Percentiles rank a stretch among this genome's conserved stretches.
Conservation (phyloP, 2,888 invertebrate genomes). For the Endotricha flammealis region DNA sequence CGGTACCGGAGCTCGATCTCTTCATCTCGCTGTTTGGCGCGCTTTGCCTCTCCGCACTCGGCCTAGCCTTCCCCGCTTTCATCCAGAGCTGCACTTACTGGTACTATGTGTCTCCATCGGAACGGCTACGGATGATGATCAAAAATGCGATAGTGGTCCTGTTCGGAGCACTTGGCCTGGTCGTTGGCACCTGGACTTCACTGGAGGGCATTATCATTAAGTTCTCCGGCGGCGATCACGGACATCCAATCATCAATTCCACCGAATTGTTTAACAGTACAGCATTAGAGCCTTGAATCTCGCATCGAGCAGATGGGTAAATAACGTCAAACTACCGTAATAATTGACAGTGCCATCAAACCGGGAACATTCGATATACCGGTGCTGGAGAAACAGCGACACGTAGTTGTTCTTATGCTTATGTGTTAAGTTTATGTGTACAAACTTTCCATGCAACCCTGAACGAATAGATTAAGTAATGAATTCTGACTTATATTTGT, state of each 20-base stretch:
- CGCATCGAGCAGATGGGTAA: slow-evolving; percentile 11
- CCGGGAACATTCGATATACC: slow-evolving; percentile 28
- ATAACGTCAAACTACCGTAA: slow-evolving; percentile 12
- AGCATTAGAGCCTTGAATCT: slow-evolving; percentile 14
- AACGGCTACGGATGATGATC: slow-evolving; percentile 75
- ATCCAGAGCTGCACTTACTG: slow-evolving; percentile 91
- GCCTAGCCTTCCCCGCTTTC: slow-evolving; percentile 93
- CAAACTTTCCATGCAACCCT: slow-evolving; percentile 33
- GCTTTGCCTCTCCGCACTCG: slow-evolving; percentile 90
- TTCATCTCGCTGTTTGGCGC: slow-evolving; percentile 93
- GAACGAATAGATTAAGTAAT: slow-evolving; percentile 27
- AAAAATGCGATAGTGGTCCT: slow-evolving; percentile 81
- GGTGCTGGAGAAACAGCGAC: slow-evolving; percentile 18
- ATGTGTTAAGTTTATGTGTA: slow-evolving; percentile 25
- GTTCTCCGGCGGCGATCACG: slow-evolving; percentile 47
- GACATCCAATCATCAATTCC: slow-evolving; percentile 17
- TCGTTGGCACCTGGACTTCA: slow-evolving; percentile 84
- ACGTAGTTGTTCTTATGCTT: slow-evolving; percentile 23
- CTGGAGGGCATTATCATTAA: slow-evolving; percentile 80
- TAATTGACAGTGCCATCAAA: slow-evolving; percentile 39
- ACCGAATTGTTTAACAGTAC: slow-evolving; percentile 25
- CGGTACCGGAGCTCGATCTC: slow-evolving; percentile 90
- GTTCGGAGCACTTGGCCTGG: slow-evolving; percentile 82
- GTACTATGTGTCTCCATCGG: slow-evolving; percentile 78
- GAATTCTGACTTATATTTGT: slow-evolving; percentile 22